Percentiles rank a stretch among this genome's conserved stretches.
These are phyloP conservation scores for Natrix natrix DNA, from an alignment of 2,797 vertebrate species.

Conservation along the genomic window DNA sequence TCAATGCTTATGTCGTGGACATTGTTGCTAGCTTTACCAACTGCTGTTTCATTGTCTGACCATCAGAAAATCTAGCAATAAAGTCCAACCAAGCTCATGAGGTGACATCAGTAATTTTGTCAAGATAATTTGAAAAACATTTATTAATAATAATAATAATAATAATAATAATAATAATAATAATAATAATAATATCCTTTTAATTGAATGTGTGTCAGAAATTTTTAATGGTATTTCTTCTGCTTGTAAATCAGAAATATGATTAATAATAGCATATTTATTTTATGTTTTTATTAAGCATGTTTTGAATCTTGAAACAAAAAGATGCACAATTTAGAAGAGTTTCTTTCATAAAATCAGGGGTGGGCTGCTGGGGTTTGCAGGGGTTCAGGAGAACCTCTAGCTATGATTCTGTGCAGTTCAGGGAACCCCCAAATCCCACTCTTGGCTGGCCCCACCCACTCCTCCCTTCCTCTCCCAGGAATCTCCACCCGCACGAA, in stretches of 20 bases:
- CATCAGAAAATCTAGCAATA: neutral
- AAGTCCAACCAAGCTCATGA: neutral
- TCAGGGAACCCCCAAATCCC: no score
- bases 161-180: no score
- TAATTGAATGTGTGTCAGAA: neutral
- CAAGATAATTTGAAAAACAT: neutral
- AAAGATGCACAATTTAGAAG: neutral
- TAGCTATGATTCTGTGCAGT: no score
- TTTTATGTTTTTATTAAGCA: neutral
- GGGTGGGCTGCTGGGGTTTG: no score
- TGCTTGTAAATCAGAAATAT: neutral
- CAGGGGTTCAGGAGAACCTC: no score
- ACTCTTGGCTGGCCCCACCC: no score
- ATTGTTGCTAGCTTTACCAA: neutral
- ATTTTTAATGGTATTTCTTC: neutral
- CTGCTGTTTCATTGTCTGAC: neutral
- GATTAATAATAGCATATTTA: neutral
- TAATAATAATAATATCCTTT: no score
- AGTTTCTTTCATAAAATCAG: neutral
- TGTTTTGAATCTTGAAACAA: neutral
- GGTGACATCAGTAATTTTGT: neutral
- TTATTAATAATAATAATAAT: no score
- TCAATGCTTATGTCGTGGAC: neutral
- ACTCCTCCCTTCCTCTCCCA: no score
- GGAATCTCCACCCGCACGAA: no score